Evolutionary conservation across 2,888 invertebrate species (phyloP).

Genomic region (Antitype chi): DNA sequence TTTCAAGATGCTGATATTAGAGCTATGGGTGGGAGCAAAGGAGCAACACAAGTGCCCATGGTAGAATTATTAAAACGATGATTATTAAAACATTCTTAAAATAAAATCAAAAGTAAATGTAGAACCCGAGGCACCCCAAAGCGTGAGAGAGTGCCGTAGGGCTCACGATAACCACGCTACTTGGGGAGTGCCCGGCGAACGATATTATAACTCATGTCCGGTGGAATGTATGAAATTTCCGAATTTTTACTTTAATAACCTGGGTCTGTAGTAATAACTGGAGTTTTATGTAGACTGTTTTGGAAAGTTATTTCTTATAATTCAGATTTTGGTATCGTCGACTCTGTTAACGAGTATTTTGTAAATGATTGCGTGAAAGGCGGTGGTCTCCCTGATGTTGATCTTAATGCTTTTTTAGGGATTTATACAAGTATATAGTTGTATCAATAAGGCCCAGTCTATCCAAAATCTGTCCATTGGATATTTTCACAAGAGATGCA

Average conservation of each 20-base stretch:
- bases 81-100: constrained; percentile 54
- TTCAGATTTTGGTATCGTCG: background rate
- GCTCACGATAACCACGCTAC: constrained; percentile 49
- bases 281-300: constrained; percentile 40
- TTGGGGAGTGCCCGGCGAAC: constrained; percentile 50
- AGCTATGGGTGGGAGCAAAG: background rate
- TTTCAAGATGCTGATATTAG: background rate
- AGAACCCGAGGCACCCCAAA: constrained; percentile 46
- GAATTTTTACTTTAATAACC: constrained; percentile 56
- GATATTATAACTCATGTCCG: constrained; percentile 51
- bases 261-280: constrained; percentile 40
- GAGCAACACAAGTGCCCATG: background rate
- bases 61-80: constrained; percentile 15
- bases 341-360: background rate
- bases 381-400: background rate
- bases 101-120: constrained; percentile 41
- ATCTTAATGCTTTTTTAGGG: background rate
- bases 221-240: constrained; percentile 69
- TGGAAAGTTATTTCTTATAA: constrained; percentile 39
- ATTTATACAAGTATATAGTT: too few relatives aligned
- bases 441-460: background rate
- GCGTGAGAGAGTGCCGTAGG: constrained; percentile 68
- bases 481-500: background rate
- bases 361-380: background rate
- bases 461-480: too few relatives aligned